These are phyloP conservation scores for Hydrozoanthus gracilis DNA, from an alignment of 92 coral and sea anemone species.

Conservation along the genomic window DNA sequence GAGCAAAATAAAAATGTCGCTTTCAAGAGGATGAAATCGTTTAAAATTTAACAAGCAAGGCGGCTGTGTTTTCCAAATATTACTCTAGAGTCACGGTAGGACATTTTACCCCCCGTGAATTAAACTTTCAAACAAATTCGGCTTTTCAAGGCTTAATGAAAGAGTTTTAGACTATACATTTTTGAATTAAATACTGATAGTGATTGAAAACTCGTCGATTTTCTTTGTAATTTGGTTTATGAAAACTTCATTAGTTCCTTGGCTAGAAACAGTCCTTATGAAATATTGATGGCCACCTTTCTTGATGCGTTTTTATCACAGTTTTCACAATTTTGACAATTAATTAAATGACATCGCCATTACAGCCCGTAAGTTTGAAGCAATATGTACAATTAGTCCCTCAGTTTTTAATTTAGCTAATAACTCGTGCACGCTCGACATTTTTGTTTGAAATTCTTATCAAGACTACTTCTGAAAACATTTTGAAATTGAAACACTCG, in stretches of 20 bases:
- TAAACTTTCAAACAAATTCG: constrained; percentile 7
- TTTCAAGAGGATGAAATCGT: constrained; percentile 56
- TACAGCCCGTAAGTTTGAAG: constrained; percentile 29
- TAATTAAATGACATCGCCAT: constrained; percentile 50
- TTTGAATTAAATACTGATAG: background rate
- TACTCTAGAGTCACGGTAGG: constrained; percentile 55
- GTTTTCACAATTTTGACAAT: constrained; percentile 48
- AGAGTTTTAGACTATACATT: background rate
- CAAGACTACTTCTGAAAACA: constrained; percentile 1
- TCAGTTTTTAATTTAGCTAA: constrained; percentile 12
- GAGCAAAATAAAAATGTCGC: constrained; percentile 68
- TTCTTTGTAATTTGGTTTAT: constrained; percentile 23
- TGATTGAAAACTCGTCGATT: background rate
- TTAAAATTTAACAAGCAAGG: constrained; percentile 62
- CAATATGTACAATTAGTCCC: constrained; percentile 21
- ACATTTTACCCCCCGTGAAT: constrained; percentile 48
- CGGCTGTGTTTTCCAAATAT: constrained; percentile 45
- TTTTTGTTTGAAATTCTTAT: constrained; percentile 19
- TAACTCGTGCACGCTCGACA: background rate
- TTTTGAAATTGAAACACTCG: background rate
- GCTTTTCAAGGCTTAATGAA: background rate
- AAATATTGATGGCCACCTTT: constrained; percentile 38
- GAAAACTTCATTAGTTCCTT: constrained; percentile 19
- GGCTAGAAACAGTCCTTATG: constrained; percentile 26
- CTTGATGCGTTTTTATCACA: constrained; percentile 28